These are phyloP conservation scores for Drosophila grimshawi DNA, from an alignment of 1,140 invertebrate genomes.

Conservation along the genomic window DNA sequence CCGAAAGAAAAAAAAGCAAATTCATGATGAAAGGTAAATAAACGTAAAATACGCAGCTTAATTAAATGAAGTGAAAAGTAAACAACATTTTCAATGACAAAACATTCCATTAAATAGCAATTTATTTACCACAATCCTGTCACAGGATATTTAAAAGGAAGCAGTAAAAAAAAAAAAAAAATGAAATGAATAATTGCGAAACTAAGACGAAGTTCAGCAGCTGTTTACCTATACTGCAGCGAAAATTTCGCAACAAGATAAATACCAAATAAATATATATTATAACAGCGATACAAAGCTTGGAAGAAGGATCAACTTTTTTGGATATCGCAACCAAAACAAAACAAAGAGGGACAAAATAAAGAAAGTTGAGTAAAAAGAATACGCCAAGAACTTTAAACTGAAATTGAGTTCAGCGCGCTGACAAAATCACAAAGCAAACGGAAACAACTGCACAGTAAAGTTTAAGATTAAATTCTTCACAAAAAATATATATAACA, in stretches of 20 bases:
- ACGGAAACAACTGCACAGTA: conserved; percentile 53
- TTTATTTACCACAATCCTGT: conserved; percentile 30
- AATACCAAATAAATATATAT: conserved; percentile 53
- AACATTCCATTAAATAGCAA: conserved; percentile 11
- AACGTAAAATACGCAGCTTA: conserved; percentile 29
- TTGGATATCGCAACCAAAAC: conserved; percentile 13
- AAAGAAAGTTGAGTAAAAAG: conserved; percentile 2
- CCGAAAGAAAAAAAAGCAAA: conserved; percentile 16
- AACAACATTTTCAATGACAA: conserved; percentile 18
- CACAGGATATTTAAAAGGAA: conserved; percentile 22
- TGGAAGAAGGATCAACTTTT: conserved; percentile 44
- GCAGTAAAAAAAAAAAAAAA: conserved; percentile 2
- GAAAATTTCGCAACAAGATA: conserved; percentile 60
- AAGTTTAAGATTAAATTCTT: conserved; percentile 73
- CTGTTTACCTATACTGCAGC: conserved; percentile 58
- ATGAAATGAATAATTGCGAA: conserved; percentile 43
- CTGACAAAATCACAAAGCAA: conserved; percentile 45
- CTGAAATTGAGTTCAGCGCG: conserved; percentile 61
- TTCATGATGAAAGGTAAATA: conserved; percentile 21
- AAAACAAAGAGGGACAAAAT: conserved; percentile 1
- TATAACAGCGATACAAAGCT: conserved; percentile 36
- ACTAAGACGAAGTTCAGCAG: conserved; percentile 30
- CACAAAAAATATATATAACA: conserved; percentile 19
- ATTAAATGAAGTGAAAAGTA: conserved; percentile 20
- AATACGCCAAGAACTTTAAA: conserved; percentile 65